Evolutionary conservation across 2,113 vertebrate species (phyloP).

Genomic region (Hassar affinis): DNA sequence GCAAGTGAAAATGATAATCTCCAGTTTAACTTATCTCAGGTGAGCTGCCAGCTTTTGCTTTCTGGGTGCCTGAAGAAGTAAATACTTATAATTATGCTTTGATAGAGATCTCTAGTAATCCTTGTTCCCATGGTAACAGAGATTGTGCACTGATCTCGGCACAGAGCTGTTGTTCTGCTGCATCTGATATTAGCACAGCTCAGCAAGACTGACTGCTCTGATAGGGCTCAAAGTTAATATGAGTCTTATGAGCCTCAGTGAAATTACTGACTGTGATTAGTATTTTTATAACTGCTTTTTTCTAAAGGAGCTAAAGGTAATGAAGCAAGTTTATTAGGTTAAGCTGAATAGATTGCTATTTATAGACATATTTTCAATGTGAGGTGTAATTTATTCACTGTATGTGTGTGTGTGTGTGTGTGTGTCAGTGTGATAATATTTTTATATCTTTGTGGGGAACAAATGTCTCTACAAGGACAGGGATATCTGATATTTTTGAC

Average conservation of each 20-base stretch:
- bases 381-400: neutral
- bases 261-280: neutral
- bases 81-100: neutral
- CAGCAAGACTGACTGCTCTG: neutral
- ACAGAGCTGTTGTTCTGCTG: neutral
- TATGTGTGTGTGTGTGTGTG: constrained; percentile 14
- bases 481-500: too few relatives aligned
- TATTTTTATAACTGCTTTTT: neutral
- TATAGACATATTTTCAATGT: neutral
- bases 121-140: constrained; percentile 10
- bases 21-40: neutral
- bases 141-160: constrained; percentile 2
- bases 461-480: too few relatives aligned
- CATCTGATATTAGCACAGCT: constrained; percentile 18
- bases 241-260: neutral
- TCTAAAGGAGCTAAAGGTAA: neutral
- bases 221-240: neutral
- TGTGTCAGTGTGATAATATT: neutral
- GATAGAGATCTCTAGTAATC: neutral
- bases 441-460: too few relatives aligned
- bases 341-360: neutral
- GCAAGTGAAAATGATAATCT: neutral
- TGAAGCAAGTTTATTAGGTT: neutral
- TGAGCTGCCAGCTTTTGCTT: neutral
- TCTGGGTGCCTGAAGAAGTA: neutral